Evolutionary conservation across 2,113 vertebrate genomes (phyloP), one percentile per base, ranked within the genome.

Genomic region (Zosterops japonicus): DNA sequence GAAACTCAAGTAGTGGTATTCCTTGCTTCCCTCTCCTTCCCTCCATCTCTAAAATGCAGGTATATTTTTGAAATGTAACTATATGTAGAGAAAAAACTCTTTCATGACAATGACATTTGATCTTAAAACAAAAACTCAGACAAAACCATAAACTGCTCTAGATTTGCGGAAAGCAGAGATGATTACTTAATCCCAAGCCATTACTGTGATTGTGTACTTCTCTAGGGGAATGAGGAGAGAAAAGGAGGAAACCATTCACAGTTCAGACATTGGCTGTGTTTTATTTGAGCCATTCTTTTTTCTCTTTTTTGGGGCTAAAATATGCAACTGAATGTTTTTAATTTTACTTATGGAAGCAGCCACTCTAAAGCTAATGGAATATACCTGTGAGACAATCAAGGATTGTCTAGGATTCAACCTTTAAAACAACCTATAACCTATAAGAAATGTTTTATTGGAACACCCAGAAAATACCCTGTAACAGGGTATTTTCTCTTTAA

Each of bases 41-140:
- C 7, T 42, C 20, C 2, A 7, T 25, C 28, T 81, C 52, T 59
- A 94, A 96, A 97, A 95, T 67, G 31, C 50, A 87, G 78, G 75
- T 91, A 28, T 55, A 59, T 90, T 93, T 97, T 83, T 90, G 81
- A 95, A 95, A 92, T 80, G 65, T 60, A 90, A 86, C 83, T 49
- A 9, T 59, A 71, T 55, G 49, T 50, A 71, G 57, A 78, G 13
- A 63, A 90, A 96, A 82, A 95, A 87, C 83, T 85, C 64, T 77
- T 88, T 92, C 36, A 53, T 65, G 52, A 90, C 24, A 96, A 83
- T 27, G 70, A 46, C 47, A 87, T 76, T 72, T 67, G 52, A 69
- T 83, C 82, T 78, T 89, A 93, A 90, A 36, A 78, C 15, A 72
- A 86, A 80, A 92, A 52, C 42, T 72, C 61, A 75, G 55, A 39